Conservation (phyloP, 2,797 vertebrate species). For the Lepus townsendii region DNA sequence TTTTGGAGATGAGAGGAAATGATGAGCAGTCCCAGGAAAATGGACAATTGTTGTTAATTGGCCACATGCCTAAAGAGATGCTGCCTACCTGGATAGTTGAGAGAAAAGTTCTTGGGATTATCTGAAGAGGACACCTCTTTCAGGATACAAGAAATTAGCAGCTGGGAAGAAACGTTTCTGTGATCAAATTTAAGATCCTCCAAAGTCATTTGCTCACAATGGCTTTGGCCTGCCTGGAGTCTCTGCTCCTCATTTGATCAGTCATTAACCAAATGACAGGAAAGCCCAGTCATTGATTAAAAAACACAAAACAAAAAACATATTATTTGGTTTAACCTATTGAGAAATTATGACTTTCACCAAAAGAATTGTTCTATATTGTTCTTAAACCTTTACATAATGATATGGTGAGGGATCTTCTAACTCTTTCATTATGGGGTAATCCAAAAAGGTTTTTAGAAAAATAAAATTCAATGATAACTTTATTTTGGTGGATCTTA, state of each 20-base stretch:
- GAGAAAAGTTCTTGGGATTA: neutral
- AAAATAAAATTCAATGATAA: too few relatives aligned
- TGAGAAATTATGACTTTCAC: conserved; percentile 3
- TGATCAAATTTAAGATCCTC: conserved; percentile 8
- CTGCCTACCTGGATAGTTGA: neutral
- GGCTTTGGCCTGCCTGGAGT: neutral
- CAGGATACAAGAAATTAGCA: neutral
- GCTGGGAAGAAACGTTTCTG: neutral
- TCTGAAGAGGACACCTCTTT: neutral
- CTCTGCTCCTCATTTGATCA: neutral
- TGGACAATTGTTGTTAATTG: neutral
- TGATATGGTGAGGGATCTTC: neutral
- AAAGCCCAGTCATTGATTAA: neutral
- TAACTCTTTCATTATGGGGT: neutral
- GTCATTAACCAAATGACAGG: neutral
- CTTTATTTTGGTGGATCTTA: too few relatives aligned
- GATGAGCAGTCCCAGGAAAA: neutral
- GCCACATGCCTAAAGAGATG: neutral
- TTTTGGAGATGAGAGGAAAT: neutral
- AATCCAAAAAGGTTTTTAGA: too few relatives aligned
- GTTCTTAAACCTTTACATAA: neutral
- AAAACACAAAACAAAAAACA: neutral
- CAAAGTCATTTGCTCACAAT: neutral
- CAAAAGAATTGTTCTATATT: neutral
- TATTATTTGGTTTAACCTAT: neutral